Base-by-base conservation (phyloP, 1,140 invertebrate species). In the Ridgeia piscesae region DNA sequence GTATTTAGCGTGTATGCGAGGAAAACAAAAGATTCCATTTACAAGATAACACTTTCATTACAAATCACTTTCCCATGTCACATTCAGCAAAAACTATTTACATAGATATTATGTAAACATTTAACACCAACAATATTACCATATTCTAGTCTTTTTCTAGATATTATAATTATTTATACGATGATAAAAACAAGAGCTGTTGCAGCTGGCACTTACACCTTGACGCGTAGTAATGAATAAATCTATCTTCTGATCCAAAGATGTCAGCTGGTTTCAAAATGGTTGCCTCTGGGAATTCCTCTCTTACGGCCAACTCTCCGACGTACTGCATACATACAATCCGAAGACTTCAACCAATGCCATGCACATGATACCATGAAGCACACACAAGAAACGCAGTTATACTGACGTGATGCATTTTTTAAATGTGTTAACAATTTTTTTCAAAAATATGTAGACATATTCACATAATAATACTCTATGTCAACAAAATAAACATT, bases 241-340 rank as follows among this genome's bases (percentile, higher is more conserved):
- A 99, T 93, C 97, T 96, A 96, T 99, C 99, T 94, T 97, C 97
- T 92, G 97, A 97, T 1, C 99, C 99, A 96, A 98, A 99, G 33
- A 99, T 97, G 95, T 98, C 97, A 0, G 98, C 96, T 48, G 99
- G 98, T 92, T 98, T 97, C 93, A 99, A 97, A 93, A 99, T 98
- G 21, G 98, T 98, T 8, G 98, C 99, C 93, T 98, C 97, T 1
- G 99, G 99, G 96, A 99, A 99, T 96, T 99, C 99, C 95, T 98
- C 97, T 93, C 96, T 96, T 0, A 99, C 98, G 33, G 98, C 98
- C 94, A 97, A 94, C 96, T 99, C 99, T 34, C 99, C 98, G 88
- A 96, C 94, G 95, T 97, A 98, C 96, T 96, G 42, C 34, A 89
- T 34, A 92, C 33, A 92, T 17, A 92, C 48, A 93, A 34, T 89